Evolutionary conservation across 1,140 invertebrate genomes (phyloP).

Genomic region (Hesperophylax magnus): DNA sequence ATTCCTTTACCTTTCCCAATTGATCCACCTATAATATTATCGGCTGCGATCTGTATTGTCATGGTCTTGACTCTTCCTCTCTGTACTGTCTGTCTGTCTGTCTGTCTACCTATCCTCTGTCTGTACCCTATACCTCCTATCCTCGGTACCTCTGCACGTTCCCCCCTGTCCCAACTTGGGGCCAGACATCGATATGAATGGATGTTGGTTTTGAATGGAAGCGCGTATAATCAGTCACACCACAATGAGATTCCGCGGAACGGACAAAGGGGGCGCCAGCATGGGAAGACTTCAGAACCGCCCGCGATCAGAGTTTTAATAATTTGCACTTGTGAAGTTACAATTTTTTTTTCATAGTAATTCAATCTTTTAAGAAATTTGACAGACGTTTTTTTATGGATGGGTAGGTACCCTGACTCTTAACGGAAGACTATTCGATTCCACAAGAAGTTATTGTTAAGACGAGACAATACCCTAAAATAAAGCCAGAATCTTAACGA

Average conservation of each 20-base stretch:
- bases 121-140: neutral
- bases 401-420: too few relatives aligned
- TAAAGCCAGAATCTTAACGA: too few relatives aligned
- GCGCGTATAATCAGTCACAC: constrained; percentile 38
- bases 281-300: constrained; percentile 3
- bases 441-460: too few relatives aligned
- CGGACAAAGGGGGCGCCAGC: constrained; percentile 31
- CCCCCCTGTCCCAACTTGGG: constrained; percentile 4
- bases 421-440: too few relatives aligned
- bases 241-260: constrained; percentile 35
- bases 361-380: too few relatives aligned
- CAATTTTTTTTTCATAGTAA: too few relatives aligned
- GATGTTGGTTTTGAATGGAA: constrained; percentile 37
- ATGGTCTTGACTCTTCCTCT: neutral
- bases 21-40: neutral
- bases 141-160: neutral
- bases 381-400: too few relatives aligned
- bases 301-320: neutral
- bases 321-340: too few relatives aligned
- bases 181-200: constrained; percentile 36
- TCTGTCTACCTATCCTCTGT: neutral
- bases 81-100: neutral
- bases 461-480: too few relatives aligned
- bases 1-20: neutral
- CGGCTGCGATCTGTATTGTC: too few relatives aligned